Evolutionary conservation across 2,113 vertebrate genomes (phyloP), one percentile per base, ranked within the genome.

Genomic region (Astatotilapia flaviijosephi): DNA sequence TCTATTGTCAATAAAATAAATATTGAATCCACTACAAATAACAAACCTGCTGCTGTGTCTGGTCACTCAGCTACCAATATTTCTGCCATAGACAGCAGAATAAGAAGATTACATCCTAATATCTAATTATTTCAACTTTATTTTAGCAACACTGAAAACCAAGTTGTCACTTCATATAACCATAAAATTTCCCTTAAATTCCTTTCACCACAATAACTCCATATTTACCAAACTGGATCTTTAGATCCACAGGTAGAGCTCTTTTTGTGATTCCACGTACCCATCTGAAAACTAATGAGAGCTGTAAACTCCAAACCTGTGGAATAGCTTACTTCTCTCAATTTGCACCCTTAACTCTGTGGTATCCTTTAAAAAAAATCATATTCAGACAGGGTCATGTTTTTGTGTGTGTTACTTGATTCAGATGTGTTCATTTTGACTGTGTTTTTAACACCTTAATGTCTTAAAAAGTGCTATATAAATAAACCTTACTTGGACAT

Each of bases 1-100:
- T 87, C 51, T 70, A 33, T 26, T 40, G 54, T 40, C 53, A 55
- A 80, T 21, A 60, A 51, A 49, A 84, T 65, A 80, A 88, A 88
- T 40, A 58, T 9, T 77, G 28, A 92, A 83, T 87, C 42, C 56
- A 55, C 42, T n/a, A 54, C 45, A 33, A 51, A 33, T 31, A 9
- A 31, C 56, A 53, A 58, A 80, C 35, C 45, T 2, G 77, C 11
- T 26, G 79, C 19, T 8, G 47, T 77, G 58, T 60, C 21, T 40
- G 9, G 49, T 82, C 77, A 49, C 28, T 51, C 13, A n/a, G 15
- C 45, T 19, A 9, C 28, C 45, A 51, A 21, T 1, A 13, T 9
- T 51, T 77, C 51, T 70, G 2, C 9, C 2, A 19, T 4, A 58
- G 35, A 84, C 54, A 55, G 19, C 28, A 40, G 35, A 40, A 70